Evolutionary conservation across 2,888 invertebrate species (phyloP), one percentile per base, ranked within the genome.

Genomic region (Cantharis rufa): DNA sequence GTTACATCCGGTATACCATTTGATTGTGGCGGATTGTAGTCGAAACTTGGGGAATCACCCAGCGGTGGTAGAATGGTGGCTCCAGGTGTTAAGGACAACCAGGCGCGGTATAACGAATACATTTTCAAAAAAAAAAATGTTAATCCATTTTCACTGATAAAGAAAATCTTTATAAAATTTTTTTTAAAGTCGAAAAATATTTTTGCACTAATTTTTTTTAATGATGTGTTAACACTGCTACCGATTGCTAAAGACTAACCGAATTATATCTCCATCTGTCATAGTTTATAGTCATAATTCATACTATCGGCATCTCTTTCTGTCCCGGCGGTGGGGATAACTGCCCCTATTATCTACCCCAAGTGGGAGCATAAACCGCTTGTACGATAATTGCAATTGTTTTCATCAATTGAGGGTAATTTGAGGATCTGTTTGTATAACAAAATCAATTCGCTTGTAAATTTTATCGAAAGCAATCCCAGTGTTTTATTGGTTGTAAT

Each of bases 1-100:
- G 92, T 86, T 16, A 92, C 91, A 84, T 93, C 93, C 0, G 93
- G 92, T 27, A 81, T 79, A 61, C 83, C 82, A 13, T 76, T 27
- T 83, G 82, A n/a, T 79, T 76, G 71, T 80, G 82, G 62, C 78
- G 79, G n/a, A 79, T 80, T 9, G 62, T 72, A 75, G 15, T 70
- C 68, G 13, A 75, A 64, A 21, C 24, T 69, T 21, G 72, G 61
- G 13, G 71, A 76, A 64, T 18, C 76, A 73, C 81, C 74, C n/a
- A 78, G 69, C 63, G 84, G 81, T 24, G 84, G 80, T 24, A 77
- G 69, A 10, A 79, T 66, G 7, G 48, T 7, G 11, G 75, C 77
- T 15, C 85, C 83, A 3, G 87, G 86, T 16, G 85, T 86, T 78
- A 88, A 82, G 9, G 88, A 87, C 28, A 89, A 82, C 89, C 89